Evolutionary conservation across 2,797 vertebrate species (phyloP).

Genomic region (Urophycis tenuis): DNA sequence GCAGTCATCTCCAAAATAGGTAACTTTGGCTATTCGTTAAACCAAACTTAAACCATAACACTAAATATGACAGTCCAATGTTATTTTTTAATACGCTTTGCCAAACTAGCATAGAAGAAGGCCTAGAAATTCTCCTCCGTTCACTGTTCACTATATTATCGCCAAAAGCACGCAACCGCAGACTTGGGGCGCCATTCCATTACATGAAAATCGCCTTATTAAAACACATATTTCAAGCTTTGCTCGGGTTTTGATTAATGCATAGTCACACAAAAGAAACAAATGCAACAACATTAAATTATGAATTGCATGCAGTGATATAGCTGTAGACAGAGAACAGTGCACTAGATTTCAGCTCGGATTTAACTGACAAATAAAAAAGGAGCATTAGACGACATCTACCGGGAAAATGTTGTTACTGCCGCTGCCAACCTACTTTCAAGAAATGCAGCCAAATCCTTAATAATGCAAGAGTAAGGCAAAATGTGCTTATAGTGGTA

Average conservation of each 20-base stretch:
- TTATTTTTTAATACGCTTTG: not conserved
- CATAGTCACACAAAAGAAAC: not conserved
- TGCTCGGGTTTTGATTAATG: not conserved
- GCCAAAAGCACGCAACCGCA: not conserved
- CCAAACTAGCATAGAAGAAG: not conserved
- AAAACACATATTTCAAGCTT: not conserved
- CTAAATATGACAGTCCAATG: not conserved
- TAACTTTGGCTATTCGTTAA: not conserved
- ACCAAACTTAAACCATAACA: not conserved
- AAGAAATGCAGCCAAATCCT: not conserved
- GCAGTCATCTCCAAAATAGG: not conserved
- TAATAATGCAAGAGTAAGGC: not conserved
- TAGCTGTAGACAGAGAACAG: not conserved
- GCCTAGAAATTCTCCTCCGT: not conserved
- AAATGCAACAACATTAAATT: not conserved
- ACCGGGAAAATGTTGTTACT: not conserved
- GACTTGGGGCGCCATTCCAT: not conserved
- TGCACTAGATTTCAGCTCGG: too few species aligned
- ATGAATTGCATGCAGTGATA: not conserved
- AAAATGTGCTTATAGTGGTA: not conserved
- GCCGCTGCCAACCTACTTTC: too few species aligned
- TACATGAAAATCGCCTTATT: not conserved
- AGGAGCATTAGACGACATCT: slow-evolving; percentile 5
- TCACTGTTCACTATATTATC: too few species aligned
- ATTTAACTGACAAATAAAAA: not conserved